A percentile compares a stretch with the other conserved stretches of the same genome.
Conservation (phyloP, 2,113 vertebrate genomes). For the Dunckerocampus dactyliophorus region DNA sequence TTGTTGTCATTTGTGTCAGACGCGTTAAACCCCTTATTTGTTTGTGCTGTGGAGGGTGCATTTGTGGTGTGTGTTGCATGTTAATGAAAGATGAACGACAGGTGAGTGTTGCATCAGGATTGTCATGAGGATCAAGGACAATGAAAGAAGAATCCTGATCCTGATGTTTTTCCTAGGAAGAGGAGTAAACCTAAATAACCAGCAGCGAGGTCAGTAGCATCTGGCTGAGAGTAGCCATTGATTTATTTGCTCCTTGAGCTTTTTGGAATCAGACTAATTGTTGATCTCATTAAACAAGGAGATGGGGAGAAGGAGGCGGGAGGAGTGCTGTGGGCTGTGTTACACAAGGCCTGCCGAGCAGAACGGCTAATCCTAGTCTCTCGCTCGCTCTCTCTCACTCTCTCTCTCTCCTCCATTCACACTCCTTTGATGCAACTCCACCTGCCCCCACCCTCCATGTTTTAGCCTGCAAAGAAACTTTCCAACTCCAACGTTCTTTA, state of each 20-base stretch:
- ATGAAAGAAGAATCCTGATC: background rate
- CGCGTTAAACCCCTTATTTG: conserved; percentile 22
- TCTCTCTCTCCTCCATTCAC: conserved; percentile 46
- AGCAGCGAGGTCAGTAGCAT: conserved; percentile 21
- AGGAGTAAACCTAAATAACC: background rate
- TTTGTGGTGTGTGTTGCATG: background rate
- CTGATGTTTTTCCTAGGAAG: background rate
- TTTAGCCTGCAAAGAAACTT: conserved; percentile 66
- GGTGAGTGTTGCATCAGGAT: background rate
- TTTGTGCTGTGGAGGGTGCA: background rate
- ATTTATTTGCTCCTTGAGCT: conserved; percentile 72
- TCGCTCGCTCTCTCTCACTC: conserved; percentile 17
- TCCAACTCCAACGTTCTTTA: conserved; percentile 68
- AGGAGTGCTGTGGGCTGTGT: conserved; percentile 66
- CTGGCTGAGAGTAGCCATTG: conserved; percentile 25
- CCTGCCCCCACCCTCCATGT: conserved; percentile 54
- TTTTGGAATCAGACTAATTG: conserved; percentile 76
- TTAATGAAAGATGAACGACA: conserved; percentile 14
- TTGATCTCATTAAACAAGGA: conserved; percentile 79
- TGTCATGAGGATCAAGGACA: background rate
- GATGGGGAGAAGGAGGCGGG: conserved; percentile 51
- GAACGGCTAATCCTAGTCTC: conserved; percentile 70
- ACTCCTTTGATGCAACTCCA: conserved; percentile 55
- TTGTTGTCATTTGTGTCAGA: conserved; percentile 47
- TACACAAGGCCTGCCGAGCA: conserved; percentile 72